Base-by-base conservation (phyloP, 2,888 invertebrate species). In the Eristalis tenax region DNA sequence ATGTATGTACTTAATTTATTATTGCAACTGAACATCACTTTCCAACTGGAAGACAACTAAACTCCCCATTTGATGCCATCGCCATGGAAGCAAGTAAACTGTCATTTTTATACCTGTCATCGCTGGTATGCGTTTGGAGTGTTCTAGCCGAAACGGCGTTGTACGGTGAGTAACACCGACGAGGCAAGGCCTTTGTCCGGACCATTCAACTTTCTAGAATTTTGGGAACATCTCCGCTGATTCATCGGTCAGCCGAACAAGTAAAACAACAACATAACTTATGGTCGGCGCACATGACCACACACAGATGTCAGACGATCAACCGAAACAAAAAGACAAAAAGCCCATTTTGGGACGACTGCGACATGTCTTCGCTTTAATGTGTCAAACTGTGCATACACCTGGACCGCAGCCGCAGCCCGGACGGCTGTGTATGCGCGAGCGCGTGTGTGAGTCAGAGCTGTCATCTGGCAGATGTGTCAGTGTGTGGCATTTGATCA, bases 41-140 rank as follows among this genome's bases (percentile, higher is more conserved):
- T 56, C 38, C 28, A 75, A 32, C 32, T 32, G 32, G 32, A 32
- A 32, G 32, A 32, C 10, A 32, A 32, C 10, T 6, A 32, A 8
- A 40, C n/a, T 71, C 61, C 63, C 38, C 28, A 75, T 28, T 79
- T 79, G 74, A 85, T 89, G 83, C 83, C 84, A 75, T 78, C 81
- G 90, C 78, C 78, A 91, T 91, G 91, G 89, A 87, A 90, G 85
- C 89, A 78, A 89, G 87, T 83, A 87, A 90, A 88, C 32, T 77
- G 64, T 78, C 74, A 78, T 80, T 89, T 28, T 66, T 84, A 32
- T 89, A 74, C 78, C 59, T 90, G 82, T 89, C 88, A 74, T 89
- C 88, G 35, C 69, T 91, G 78, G 84, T 92, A 84, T 90, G 89
- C 82, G 63, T 90, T 70, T 90, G 91, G 89, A 76, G 89, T 77